Evolutionary conservation across 2,113 vertebrate species (phyloP).

Genomic region (Zapornia atra): DNA sequence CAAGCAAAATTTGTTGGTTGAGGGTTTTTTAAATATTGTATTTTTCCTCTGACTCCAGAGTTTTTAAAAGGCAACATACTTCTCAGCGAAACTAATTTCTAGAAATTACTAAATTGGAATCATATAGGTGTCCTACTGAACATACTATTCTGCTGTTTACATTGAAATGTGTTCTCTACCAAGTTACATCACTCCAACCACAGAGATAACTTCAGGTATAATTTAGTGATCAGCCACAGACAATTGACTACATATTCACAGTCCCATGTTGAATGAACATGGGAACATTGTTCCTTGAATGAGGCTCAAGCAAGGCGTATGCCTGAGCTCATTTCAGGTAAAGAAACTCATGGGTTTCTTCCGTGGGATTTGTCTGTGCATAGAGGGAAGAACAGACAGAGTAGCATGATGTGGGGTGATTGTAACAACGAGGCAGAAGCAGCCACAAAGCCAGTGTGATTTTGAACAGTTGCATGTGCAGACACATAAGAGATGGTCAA

Average conservation of each 20-base stretch:
- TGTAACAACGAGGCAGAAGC: not conserved
- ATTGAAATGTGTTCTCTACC: not conserved
- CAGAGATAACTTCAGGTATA: not conserved
- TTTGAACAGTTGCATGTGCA: not conserved
- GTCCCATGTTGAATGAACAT: not conserved
- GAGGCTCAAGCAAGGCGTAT: not conserved
- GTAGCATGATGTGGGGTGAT: not conserved
- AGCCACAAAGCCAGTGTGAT: not conserved
- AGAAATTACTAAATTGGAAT: not conserved
- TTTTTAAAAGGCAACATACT: not conserved
- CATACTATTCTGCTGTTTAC: not conserved
- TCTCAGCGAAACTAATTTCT: not conserved
- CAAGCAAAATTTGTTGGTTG: not conserved
- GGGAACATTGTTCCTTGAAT: not conserved
- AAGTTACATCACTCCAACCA: not conserved
- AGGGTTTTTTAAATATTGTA: not conserved
- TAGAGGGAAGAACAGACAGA: not conserved
- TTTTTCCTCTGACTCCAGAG: not conserved
- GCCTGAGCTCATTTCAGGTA: not conserved
- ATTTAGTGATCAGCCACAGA: not conserved
- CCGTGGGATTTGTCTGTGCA: not conserved
- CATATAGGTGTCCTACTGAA: not conserved
- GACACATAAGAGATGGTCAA: not conserved
- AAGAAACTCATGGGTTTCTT: not conserved
- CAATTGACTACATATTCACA: not conserved